These are phyloP conservation scores for Nineta flava DNA, from an alignment of 2,888 invertebrate species.

Conservation along the genomic window DNA sequence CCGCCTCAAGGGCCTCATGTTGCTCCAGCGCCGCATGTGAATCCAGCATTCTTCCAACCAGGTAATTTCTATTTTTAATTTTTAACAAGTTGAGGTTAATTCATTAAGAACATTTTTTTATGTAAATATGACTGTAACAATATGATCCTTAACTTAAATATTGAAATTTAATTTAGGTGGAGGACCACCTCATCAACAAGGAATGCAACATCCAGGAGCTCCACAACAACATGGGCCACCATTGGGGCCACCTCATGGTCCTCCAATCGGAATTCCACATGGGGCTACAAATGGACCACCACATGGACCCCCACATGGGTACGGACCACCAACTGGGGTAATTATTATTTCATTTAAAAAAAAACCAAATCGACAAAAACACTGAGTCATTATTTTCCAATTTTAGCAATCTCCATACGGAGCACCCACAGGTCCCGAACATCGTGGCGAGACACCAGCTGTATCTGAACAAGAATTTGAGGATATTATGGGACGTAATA, in stretches of 20 bases:
- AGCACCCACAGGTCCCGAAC: constrained; percentile 40
- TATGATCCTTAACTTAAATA: no score
- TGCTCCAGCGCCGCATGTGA: constrained; percentile 83
- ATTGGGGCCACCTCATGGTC: constrained; percentile 46
- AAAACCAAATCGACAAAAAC: no score
- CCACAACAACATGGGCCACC: constrained; percentile 51
- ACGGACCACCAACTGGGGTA: constrained; percentile 1
- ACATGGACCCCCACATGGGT: constrained; percentile 15
- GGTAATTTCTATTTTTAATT: constrained; percentile 24
- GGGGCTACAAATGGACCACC: constrained; percentile 31
- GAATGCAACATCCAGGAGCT: constrained; percentile 37
- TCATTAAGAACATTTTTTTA: neutral
- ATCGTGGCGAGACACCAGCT: constrained; percentile 38
- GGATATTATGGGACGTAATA: constrained; percentile 92
- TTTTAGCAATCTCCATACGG: constrained; percentile 35
- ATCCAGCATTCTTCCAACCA: constrained; percentile 92
- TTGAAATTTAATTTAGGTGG: constrained; percentile 19
- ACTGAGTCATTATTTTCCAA: neutral
- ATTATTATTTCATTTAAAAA: neutral
- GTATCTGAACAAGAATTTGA: constrained; percentile 92
- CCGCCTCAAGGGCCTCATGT: constrained; percentile 35
- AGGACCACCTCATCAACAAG: constrained; percentile 33
- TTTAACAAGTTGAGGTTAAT: neutral
- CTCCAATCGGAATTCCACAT: constrained; percentile 41
- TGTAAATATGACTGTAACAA: no score